phyloP scores from a whole-genome alignment of 64 coral and sea anemone species.

The Trachythela sp. region DNA sequence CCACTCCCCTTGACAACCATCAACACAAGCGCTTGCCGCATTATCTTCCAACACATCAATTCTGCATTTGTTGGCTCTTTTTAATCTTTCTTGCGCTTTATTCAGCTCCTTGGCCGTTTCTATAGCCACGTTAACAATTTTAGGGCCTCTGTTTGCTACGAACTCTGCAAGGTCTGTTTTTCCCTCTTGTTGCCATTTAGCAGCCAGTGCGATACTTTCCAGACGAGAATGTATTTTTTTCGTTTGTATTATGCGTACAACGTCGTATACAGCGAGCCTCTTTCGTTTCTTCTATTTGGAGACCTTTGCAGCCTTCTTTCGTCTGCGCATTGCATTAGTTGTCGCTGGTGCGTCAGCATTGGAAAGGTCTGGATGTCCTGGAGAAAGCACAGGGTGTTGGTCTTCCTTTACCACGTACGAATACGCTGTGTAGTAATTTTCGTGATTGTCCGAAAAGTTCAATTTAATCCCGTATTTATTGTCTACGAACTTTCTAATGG shows the following conservation, averaged over 20 bases:
- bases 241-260: background rate
- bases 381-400: slow-evolving; percentile 8
- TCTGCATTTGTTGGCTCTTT: background rate
- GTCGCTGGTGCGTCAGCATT: background rate
- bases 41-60: background rate
- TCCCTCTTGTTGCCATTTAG: slow-evolving; percentile 6
- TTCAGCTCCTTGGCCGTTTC: slow-evolving; percentile 33
- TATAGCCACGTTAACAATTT: slow-evolving; percentile 32
- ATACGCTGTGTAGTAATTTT: slow-evolving; percentile 49
- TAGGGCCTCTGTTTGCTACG: slow-evolving; percentile 37
- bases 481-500: slow-evolving; percentile 24
- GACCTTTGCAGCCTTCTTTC: too few species aligned
- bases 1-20: slow-evolving; percentile 11
- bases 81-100: background rate
- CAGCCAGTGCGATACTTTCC: background rate
- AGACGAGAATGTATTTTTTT: background rate
- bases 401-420: slow-evolving; percentile 49
- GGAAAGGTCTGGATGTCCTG: slow-evolving; percentile 36
- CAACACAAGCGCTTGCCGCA: background rate
- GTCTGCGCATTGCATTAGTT: background rate
- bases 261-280: background rate
- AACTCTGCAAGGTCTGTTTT: slow-evolving; percentile 56
- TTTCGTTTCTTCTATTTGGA: background rate
- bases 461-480: background rate
- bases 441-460: slow-evolving; percentile 11